Evolutionary conservation across 2,888 invertebrate genomes (phyloP).

Genomic region (Chouioia cunea): DNA sequence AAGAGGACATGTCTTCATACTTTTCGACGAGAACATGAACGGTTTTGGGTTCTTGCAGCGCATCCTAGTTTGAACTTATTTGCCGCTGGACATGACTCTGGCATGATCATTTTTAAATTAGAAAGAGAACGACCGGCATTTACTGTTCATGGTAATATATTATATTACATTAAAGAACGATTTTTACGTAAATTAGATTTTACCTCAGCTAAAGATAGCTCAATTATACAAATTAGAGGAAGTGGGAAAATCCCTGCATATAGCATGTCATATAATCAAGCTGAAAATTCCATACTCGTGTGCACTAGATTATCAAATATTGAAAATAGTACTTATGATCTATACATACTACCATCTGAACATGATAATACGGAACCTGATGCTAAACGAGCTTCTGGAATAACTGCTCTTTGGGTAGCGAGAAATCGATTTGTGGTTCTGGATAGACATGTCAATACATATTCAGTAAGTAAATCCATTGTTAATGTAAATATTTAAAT

Average conservation of each 20-base stretch:
- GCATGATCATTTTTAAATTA: slow-evolving; percentile 88
- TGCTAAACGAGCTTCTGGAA: slow-evolving; percentile 87
- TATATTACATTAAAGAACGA: slow-evolving; percentile 97
- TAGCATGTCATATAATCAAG: slow-evolving; percentile 97
- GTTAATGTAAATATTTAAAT: too few species aligned
- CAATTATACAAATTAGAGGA: slow-evolving; percentile 92
- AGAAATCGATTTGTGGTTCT: slow-evolving; percentile 97
- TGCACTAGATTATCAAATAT: slow-evolving; percentile 81
- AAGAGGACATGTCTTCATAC: slow-evolving; percentile 93
- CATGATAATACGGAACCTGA: slow-evolving; percentile 74
- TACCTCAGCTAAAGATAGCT: slow-evolving; percentile 90
- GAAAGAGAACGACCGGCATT: slow-evolving; percentile 97
- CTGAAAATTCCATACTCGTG: slow-evolving; percentile 93
- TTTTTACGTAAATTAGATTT: slow-evolving; percentile 93
- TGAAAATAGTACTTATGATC: slow-evolving; percentile 94
- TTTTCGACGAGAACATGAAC: slow-evolving; percentile 93
- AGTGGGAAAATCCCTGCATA: slow-evolving; percentile 81
- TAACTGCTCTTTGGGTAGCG: slow-evolving; percentile 96
- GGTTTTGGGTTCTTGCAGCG: slow-evolving; percentile 97
- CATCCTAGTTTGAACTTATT: slow-evolving; percentile 97
- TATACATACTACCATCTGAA: slow-evolving; percentile 89
- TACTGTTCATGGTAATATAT: slow-evolving; percentile 90
- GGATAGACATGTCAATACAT: slow-evolving; percentile 74
- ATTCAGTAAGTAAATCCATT: slow-evolving; percentile 41
- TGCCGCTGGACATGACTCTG: slow-evolving; percentile 99